Evolutionary conservation across 2,888 invertebrate species (phyloP), one percentile per base, ranked within the genome.

Genomic region (Cremastinae sp.): DNA sequence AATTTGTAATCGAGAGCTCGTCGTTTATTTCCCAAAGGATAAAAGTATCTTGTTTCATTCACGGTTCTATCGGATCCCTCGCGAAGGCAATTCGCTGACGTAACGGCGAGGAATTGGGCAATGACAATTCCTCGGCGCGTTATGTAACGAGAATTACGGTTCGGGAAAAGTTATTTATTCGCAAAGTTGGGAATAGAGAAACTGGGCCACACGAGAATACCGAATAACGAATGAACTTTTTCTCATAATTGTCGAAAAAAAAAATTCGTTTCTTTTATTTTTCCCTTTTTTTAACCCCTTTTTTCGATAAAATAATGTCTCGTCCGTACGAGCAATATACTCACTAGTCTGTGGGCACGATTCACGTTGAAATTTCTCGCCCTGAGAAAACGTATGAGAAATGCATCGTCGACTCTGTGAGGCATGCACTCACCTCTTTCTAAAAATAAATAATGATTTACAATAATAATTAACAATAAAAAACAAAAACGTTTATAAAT

Each of bases 371-470:
- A 96, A 85, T 92, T 92, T 81, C 95, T 92, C 1, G 95, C 94
- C 78, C 96, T 92, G 74, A 96, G 90, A 87, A 96, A 96, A 86
- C 94, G 92, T 59, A 94, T 90, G 69, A 96, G 90, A 86, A 93
- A 96, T 18, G 92, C 93, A 84, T 96, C 95, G 87, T 96, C 96
- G 90, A 93, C 94, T 71, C 96, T 92, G 81, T 94, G 93, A 2
- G 94, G 95, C 59, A 91, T 92, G 87, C 94, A 95, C 84, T 95
- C 95, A 38, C 95, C 95, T 75, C 93, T 93, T 87, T 95, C 96
- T 95, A 90, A 8, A 59, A 38, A 4, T 8, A 56, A 10, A 53
- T 14, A 54, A 28, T 18, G 36, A n/a, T 18, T n/a, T 10, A n/a
- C n/a, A n/a, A n/a, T n/a, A n/a, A n/a, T n/a, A 45, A 34, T 1